Conservation (phyloP, 2,113 vertebrate genomes). For the Illadopsis cleaveri region DNA sequence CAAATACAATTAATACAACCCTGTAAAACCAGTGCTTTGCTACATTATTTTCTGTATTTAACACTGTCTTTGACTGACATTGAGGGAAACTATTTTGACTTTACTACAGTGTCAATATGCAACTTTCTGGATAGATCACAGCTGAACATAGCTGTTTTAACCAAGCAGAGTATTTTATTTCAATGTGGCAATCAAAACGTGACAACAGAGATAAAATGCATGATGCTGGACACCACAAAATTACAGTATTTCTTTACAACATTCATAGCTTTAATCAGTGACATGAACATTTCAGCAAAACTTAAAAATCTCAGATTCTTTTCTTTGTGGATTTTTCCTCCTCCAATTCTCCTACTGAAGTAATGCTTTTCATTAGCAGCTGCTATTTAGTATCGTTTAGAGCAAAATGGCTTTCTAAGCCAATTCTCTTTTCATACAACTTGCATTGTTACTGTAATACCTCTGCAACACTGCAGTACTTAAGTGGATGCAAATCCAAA, state of each 20-base stretch:
- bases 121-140: neutral
- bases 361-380: conserved; percentile 10
- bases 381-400: neutral
- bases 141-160: neutral
- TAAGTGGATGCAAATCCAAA: neutral
- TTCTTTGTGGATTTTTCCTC: neutral
- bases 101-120: neutral
- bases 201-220: neutral
- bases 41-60: neutral
- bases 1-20: neutral
- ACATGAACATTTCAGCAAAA: neutral
- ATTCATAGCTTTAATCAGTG: neutral
- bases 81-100: neutral
- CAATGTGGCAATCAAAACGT: neutral
- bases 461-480: neutral
- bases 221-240: neutral
- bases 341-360: neutral
- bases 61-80: neutral
- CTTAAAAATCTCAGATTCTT: neutral
- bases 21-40: neutral
- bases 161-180: neutral
- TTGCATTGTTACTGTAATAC: neutral
- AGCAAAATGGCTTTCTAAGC: neutral
- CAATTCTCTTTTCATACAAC: neutral
- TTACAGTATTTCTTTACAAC: neutral